Percentiles rank a stretch among this genome's conserved stretches.
phyloP scores from a whole-genome alignment of 2,113 vertebrate species.

The Rafetus swinhoei region DNA sequence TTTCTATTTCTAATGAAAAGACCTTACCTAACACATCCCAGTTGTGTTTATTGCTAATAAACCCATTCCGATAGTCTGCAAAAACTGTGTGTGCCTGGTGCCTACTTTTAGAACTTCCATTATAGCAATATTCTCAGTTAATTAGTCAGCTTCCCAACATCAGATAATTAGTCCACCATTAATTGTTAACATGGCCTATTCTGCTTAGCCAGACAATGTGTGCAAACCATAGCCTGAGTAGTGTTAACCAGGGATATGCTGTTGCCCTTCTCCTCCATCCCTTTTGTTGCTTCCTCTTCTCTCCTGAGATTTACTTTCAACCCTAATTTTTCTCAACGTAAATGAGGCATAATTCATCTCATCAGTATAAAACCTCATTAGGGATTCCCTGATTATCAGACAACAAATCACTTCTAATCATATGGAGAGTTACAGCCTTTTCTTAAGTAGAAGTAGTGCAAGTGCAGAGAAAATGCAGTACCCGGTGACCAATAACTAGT shows the following conservation, averaged over 20 bases:
- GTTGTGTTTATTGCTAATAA: background rate
- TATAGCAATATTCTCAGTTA: slow-evolving; percentile 1
- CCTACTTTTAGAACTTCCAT: background rate
- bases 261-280: background rate
- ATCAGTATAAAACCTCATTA: slow-evolving; percentile 24
- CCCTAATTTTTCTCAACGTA: slow-evolving; percentile 42
- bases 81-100: background rate
- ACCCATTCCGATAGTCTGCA: background rate
- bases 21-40: background rate
- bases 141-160: background rate
- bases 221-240: slow-evolving; percentile 27
- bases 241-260: background rate
- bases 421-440: slow-evolving; percentile 32
- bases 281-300: slow-evolving; percentile 32
- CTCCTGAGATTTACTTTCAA: slow-evolving; percentile 46
- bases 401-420: slow-evolving; percentile 37
- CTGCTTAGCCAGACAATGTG: slow-evolving; percentile 24
- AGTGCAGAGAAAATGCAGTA: slow-evolving; percentile 39
- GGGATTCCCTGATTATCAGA: slow-evolving; percentile 16
- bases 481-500: background rate
- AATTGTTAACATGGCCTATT: slow-evolving; percentile 26
- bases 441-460: slow-evolving; percentile 26
- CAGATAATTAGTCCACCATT: slow-evolving; percentile 41
- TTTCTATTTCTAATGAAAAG: background rate
- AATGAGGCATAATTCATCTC: slow-evolving; percentile 62